Conservation (phyloP, 2,888 invertebrate genomes). For the Zelleria hepariella region DNA sequence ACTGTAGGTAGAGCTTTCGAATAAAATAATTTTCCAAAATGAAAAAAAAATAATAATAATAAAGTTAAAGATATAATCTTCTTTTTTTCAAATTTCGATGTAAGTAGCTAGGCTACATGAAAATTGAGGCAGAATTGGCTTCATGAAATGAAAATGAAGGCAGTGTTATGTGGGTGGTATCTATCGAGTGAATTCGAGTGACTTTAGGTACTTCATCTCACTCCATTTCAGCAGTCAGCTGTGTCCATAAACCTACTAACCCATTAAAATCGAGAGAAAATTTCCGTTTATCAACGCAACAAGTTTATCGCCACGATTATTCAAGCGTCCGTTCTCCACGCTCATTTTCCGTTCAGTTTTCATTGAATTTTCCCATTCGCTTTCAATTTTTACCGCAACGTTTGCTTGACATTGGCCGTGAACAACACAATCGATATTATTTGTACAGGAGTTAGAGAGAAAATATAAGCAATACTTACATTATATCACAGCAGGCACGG, state of each 20-base stretch:
- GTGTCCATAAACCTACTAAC: not conserved
- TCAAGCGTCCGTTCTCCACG: not conserved
- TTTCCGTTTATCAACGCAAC: not conserved
- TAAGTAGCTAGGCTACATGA: no score
- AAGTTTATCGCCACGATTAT: not conserved
- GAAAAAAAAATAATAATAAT: no score
- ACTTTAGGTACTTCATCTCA: no score
- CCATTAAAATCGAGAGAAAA: not conserved
- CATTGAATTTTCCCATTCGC: not conserved
- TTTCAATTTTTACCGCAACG: constrained; percentile 1
- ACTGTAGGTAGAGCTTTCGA: no score
- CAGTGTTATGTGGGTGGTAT: no score
- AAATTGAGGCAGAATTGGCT: no score
- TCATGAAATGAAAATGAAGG: no score
- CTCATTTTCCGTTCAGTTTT: not conserved
- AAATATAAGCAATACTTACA: constrained; percentile 40
- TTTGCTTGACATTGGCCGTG: constrained; percentile 63
- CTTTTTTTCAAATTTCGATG: no score
- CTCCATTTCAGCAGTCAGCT: not conserved
- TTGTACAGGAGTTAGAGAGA: constrained; percentile 22
- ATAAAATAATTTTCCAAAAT: no score
- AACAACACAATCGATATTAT: constrained; percentile 54
- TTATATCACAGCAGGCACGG: constrained; percentile 29
- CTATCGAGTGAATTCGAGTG: no score
- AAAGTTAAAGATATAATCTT: no score